Evolutionary conservation across 2,888 invertebrate species (phyloP).

Genomic region (Lottia scabra): DNA sequence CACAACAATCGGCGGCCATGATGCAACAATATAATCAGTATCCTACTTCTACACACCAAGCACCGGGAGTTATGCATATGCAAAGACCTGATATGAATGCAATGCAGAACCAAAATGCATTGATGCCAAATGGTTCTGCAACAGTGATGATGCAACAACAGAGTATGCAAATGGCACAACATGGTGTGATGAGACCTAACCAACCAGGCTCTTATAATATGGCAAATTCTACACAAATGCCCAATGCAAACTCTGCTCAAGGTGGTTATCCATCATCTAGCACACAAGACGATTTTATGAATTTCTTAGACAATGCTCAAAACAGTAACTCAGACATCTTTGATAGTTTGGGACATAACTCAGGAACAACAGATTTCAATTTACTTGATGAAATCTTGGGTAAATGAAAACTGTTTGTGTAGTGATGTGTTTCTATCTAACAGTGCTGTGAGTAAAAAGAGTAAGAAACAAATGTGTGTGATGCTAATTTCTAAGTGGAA

Average conservation of each 20-base stretch:
- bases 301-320: slow-evolving; percentile 84
- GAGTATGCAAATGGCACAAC: slow-evolving; percentile 70
- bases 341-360: slow-evolving; percentile 76
- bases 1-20: slow-evolving; percentile 11
- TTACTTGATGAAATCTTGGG: slow-evolving; percentile 60
- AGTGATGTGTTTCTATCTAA: background rate
- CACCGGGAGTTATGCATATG: slow-evolving; percentile 13
- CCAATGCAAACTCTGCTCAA: slow-evolving; percentile 18
- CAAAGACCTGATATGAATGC: slow-evolving; percentile 13
- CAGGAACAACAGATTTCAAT: slow-evolving; percentile 49
- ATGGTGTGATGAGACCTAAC: slow-evolving; percentile 37
- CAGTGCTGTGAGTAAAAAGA: background rate
- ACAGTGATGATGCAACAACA: slow-evolving; percentile 61
- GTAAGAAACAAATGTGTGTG: too few relatives aligned
- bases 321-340: slow-evolving; percentile 75
- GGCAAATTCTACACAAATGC: slow-evolving; percentile 12
- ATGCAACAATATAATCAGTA: slow-evolving; percentile 6
- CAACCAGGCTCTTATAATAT: slow-evolving; percentile 18
- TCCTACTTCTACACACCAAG: background rate
- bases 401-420: slow-evolving; percentile 8
- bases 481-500: too few relatives aligned
- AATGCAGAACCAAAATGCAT: slow-evolving; percentile 38
- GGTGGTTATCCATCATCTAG: slow-evolving; percentile 37
- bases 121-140: slow-evolving; percentile 40
- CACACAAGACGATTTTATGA: slow-evolving; percentile 77